These are phyloP conservation scores for Xerus rutilus DNA, from an alignment of 2,797 vertebrate genomes.

Conservation along the genomic window DNA sequence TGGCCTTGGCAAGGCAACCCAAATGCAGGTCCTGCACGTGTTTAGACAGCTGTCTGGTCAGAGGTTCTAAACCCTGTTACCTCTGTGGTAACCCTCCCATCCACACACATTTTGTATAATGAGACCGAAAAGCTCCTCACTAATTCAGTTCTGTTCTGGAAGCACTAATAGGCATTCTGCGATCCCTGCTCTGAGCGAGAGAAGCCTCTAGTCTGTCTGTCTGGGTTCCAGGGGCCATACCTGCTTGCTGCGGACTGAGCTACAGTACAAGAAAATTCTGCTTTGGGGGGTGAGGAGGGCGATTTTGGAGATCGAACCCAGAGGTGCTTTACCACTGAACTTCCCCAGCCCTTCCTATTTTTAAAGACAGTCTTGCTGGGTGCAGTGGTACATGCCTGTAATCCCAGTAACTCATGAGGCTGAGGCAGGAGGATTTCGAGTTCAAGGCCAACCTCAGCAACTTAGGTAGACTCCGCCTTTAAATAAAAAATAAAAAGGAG, in stretches of 20 bases:
- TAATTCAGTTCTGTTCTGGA: background rate
- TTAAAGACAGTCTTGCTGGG: too few species aligned
- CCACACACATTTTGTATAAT: background rate
- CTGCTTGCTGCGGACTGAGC: background rate
- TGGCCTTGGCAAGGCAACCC: background rate
- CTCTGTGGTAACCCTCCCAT: background rate
- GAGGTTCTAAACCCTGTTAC: slow-evolving; percentile 18
- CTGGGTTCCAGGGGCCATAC: background rate
- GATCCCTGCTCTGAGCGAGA: background rate
- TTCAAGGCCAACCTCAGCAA: too few species aligned
- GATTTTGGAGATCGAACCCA: too few species aligned
- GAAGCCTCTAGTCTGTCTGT: background rate
- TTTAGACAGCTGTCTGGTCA: background rate
- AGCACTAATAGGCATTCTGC: background rate
- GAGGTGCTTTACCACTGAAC: too few species aligned
- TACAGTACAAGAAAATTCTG: background rate
- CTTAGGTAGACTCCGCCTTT: too few species aligned
- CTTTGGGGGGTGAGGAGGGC: too few species aligned
- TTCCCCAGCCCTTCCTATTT: too few species aligned
- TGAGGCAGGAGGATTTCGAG: too few species aligned
- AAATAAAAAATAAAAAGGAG: too few species aligned
- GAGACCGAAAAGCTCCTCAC: background rate
- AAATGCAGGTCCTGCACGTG: background rate
- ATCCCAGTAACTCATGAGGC: too few species aligned
- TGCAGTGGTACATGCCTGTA: too few species aligned